Percentiles rank a stretch among this genome's conserved stretches.
Conservation (phyloP, 2,797 vertebrate genomes). For the Sebastes matsubarae region DNA sequence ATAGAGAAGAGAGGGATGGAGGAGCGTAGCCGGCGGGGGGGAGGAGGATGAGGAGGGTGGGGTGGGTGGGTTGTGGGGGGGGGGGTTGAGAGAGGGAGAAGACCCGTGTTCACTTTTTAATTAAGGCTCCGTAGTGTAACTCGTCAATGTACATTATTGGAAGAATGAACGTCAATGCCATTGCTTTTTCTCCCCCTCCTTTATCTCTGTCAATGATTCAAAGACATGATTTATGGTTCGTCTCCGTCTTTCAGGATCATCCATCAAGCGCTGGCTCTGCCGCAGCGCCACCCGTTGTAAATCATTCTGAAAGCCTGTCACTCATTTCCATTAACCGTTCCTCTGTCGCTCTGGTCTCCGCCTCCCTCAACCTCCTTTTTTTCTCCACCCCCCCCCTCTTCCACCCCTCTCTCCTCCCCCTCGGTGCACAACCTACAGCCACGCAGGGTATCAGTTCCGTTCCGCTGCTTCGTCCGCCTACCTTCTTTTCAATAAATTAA, state of each 20-base stretch:
- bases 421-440: conserved; percentile 78
- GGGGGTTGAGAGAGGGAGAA: conserved; percentile 59
- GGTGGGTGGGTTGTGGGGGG: background rate
- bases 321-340: conserved; percentile 99
- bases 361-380: conserved; percentile 74
- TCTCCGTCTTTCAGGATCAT: conserved; percentile 99
- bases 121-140: conserved; percentile 99
- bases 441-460: conserved; percentile 83
- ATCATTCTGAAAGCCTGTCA: conserved; percentile 99
- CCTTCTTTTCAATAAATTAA: conserved; percentile 86
- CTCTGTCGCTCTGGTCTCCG: conserved; percentile 82
- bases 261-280: conserved; percentile 98
- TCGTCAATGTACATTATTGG: conserved; percentile 99
- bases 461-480: conserved; percentile 79
- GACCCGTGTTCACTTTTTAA: conserved; percentile 93
- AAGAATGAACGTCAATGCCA: conserved; percentile 99
- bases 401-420: conserved; percentile 54
- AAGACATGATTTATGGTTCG: conserved; percentile 99
- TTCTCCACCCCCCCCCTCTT: background rate
- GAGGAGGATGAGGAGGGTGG: background rate
- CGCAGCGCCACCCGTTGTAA: conserved; percentile 98
- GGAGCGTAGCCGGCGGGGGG: conserved; percentile 41
- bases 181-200: conserved; percentile 97
- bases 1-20: conserved; percentile 62
- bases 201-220: conserved; percentile 99